These are phyloP conservation scores for Noctua pronuba DNA, from an alignment of 2,888 invertebrate genomes.

Conservation along the genomic window DNA sequence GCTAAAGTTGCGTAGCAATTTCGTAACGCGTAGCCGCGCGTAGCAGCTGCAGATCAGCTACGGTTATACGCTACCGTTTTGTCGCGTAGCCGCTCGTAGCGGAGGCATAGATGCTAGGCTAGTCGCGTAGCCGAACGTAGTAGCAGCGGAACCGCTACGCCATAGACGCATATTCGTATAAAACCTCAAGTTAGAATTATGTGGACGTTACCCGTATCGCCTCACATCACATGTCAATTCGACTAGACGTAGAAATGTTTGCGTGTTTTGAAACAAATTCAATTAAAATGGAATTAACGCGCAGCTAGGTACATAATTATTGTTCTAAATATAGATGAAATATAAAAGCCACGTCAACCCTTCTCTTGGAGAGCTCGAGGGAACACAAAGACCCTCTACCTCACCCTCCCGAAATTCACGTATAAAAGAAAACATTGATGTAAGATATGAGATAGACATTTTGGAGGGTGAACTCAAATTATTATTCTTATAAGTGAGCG, in stretches of 20 bases:
- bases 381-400: conserved; percentile 78
- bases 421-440: conserved; percentile 84
- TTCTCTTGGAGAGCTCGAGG: conserved; percentile 73
- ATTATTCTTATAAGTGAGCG: conserved; percentile 76
- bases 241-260: conserved; percentile 36
- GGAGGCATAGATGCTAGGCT: not conserved
- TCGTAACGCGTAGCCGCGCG: not conserved
- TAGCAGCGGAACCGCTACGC: conserved; percentile 4
- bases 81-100: conserved; percentile 4
- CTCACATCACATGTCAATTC: conserved; percentile 15
- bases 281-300: conserved; percentile 74
- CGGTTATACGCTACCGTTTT: not conserved
- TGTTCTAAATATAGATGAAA: conserved; percentile 54
- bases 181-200: conserved; percentile 3
- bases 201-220: conserved; percentile 32
- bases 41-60: not conserved
- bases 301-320: conserved; percentile 48
- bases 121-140: conserved; percentile 1
- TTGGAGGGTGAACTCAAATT: conserved; percentile 75
- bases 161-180: not conserved
- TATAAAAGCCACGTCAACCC: conserved; percentile 79
- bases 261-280: conserved; percentile 67
- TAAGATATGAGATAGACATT: conserved; percentile 78
- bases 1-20: conserved; percentile 1
- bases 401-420: conserved; percentile 77